Evolutionary conservation across 2,888 invertebrate genomes (phyloP).

Genomic region (Nyleta sp.): DNA sequence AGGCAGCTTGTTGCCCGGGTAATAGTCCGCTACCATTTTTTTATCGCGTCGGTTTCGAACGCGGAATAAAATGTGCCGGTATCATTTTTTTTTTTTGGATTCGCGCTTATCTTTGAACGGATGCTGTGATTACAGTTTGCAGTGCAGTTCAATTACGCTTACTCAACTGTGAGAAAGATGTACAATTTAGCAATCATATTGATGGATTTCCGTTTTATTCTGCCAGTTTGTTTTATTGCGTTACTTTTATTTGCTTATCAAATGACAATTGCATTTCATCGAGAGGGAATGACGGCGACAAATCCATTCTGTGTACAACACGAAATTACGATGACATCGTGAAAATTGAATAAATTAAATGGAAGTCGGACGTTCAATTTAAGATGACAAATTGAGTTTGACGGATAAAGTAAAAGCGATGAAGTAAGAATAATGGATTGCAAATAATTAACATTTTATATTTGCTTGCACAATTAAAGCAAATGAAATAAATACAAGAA

Average conservation of each 20-base stretch:
- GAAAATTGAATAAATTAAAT: too few relatives aligned
- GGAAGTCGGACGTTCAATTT: too few relatives aligned
- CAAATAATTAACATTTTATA: too few relatives aligned
- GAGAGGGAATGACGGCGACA: too few relatives aligned
- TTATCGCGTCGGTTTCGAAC: background rate
- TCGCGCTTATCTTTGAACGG: conserved; percentile 11
- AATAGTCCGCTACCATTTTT: conserved; percentile 45
- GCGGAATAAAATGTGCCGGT: conserved; percentile 28
- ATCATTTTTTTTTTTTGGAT: conserved; percentile 32
- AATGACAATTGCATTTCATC: too few relatives aligned
- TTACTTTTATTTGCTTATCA: background rate
- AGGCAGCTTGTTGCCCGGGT: conserved; percentile 15
- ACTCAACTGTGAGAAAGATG: background rate
- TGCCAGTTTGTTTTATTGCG: background rate
- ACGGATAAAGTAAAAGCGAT: too few relatives aligned
- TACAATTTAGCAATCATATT: conserved; percentile 15
- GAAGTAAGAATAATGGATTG: too few relatives aligned
- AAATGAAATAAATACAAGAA: too few relatives aligned
- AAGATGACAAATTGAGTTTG: too few relatives aligned
- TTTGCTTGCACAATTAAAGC: too few relatives aligned
- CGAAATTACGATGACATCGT: too few relatives aligned
- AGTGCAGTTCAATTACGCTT: conserved; percentile 28
- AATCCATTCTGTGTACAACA: too few relatives aligned
- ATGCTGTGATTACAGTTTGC: conserved; percentile 40
- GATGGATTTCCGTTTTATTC: conserved; percentile 23